Percentiles rank a stretch among this genome's conserved stretches.
phyloP scores from a whole-genome alignment of 2,113 vertebrate species.

The Chamaea fasciata region DNA sequence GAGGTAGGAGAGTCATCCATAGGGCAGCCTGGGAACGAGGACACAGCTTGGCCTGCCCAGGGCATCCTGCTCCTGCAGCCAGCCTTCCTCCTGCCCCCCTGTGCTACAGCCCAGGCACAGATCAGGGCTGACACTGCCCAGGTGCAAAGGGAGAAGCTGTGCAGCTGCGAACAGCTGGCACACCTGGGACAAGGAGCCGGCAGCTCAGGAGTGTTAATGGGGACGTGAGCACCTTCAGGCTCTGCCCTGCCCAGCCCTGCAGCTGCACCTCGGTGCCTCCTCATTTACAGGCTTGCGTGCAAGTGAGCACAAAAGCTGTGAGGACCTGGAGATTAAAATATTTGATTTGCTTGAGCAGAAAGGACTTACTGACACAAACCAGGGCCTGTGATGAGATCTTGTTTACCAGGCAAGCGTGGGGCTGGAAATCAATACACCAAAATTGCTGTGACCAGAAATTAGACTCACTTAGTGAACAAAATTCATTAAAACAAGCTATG shows the following conservation, averaged over 20 bases:
- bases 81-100: background rate
- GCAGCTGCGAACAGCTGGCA: background rate
- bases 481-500: background rate
- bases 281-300: background rate
- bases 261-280: background rate
- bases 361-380: background rate
- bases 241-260: background rate
- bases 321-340: background rate
- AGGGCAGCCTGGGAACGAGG: background rate
- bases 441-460: background rate
- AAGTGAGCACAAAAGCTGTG: background rate
- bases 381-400: background rate
- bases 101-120: background rate
- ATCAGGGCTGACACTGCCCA: background rate
- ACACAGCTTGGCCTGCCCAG: background rate
- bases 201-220: rapidly evolving
- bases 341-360: background rate
- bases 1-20: background rate
- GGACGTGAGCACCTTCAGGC: background rate
- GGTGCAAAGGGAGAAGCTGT: background rate
- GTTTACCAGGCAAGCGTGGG: background rate
- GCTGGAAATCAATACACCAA: background rate
- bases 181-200: background rate
- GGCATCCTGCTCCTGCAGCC: background rate
- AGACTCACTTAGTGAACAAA: background rate